phyloP scores from a whole-genome alignment of 1,140 invertebrate genomes.

The Yoshiicerus persimilis region DNA sequence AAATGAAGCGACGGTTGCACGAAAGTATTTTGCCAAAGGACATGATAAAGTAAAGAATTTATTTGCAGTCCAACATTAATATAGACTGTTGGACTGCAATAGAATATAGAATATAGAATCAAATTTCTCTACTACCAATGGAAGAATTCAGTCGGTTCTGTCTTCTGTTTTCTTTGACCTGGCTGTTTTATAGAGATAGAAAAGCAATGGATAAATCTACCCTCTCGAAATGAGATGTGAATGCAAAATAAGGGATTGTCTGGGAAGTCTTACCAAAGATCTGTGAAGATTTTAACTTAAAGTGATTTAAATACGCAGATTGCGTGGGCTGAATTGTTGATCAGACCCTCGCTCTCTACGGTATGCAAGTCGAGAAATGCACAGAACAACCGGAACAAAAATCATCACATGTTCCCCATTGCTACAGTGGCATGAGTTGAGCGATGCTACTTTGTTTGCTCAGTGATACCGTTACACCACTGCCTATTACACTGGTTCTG shows the following conservation, averaged over 20 bases:
- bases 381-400: not conserved
- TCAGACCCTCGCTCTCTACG: not conserved
- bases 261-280: slow-evolving; percentile 39
- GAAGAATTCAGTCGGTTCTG: too few relatives aligned
- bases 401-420: not conserved
- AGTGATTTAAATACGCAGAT: slow-evolving; percentile 41
- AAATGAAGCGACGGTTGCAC: not conserved
- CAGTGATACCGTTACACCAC: too few relatives aligned
- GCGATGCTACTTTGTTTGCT: too few relatives aligned
- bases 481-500: too few relatives aligned
- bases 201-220: not conserved
- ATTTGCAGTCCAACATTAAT: not conserved
- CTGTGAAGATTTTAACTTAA: slow-evolving; percentile 42
- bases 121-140: too few relatives aligned
- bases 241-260: slow-evolving; percentile 36
- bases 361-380: not conserved
- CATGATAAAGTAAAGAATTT: not conserved
- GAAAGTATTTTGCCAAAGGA: not conserved
- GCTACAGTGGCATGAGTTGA: too few relatives aligned
- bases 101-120: too few relatives aligned
- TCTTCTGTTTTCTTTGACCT: not conserved
- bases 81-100: not conserved
- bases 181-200: not conserved
- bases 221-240: slow-evolving; percentile 16
- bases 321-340: slow-evolving; percentile 34